Evolutionary conservation across 2,113 vertebrate genomes (phyloP).

Genomic region (Chamaetylas fuelleborni): DNA sequence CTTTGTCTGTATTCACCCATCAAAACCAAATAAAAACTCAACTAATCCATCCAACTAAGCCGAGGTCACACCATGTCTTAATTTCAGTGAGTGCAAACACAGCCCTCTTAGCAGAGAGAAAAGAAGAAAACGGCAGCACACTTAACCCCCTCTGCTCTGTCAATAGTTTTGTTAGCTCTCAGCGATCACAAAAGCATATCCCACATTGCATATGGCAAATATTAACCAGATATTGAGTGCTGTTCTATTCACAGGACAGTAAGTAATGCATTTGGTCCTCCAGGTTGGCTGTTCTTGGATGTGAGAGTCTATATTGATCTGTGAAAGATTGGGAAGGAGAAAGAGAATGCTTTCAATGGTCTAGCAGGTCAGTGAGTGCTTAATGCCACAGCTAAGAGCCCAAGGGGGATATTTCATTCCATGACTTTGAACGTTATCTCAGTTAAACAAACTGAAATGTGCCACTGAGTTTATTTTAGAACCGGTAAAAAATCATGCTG

Average conservation of each 20-base stretch:
- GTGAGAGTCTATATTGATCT: constrained; percentile 29
- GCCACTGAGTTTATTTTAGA: not conserved
- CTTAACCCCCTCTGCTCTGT: constrained; percentile 24
- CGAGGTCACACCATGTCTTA: constrained; percentile 35
- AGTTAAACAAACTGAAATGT: not conserved
- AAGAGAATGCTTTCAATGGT: not conserved
- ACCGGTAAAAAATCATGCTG: not conserved
- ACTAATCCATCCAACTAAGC: not conserved
- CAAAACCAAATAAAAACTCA: constrained; percentile 36
- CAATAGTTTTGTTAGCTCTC: constrained; percentile 58
- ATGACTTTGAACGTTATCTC: not conserved
- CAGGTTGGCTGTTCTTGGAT: not conserved
- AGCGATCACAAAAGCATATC: constrained; percentile 20
- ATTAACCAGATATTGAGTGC: constrained; percentile 65
- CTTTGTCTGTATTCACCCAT: constrained; percentile 29
- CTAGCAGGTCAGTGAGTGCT: not conserved
- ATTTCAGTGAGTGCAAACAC: constrained; percentile 13
- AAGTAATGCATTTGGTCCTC: not conserved
- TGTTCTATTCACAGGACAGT: constrained; percentile 1
- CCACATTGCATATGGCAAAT: constrained; percentile 37
- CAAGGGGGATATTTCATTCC: not conserved
- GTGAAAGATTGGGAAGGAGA: not conserved
- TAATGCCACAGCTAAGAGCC: not conserved
- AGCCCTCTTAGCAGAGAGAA: constrained; percentile 6
- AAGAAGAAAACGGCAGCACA: not conserved